These are phyloP conservation scores for Podargus strigoides DNA, from an alignment of 2,797 vertebrate species.

Conservation along the genomic window DNA sequence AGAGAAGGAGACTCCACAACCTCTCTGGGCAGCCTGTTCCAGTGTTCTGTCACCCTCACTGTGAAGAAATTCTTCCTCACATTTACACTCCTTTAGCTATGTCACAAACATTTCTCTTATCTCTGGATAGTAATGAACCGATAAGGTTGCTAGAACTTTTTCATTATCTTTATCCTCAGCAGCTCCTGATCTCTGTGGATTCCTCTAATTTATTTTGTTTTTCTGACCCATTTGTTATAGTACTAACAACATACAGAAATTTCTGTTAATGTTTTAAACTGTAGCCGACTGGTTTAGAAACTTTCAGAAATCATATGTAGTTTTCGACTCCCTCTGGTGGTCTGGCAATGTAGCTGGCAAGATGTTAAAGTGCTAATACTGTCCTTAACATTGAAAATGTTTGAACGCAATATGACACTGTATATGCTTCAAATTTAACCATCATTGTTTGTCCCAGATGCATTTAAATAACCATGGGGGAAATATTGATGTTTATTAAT, in stretches of 20 bases:
- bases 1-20: too few relatives aligned
- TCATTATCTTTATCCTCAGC: neutral
- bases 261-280: neutral
- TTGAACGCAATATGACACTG: neutral
- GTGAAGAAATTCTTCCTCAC: too few relatives aligned
- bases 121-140: neutral
- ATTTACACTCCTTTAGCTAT: too few relatives aligned
- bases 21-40: too few relatives aligned
- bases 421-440: neutral
- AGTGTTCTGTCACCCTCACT: too few relatives aligned
- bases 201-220: neutral
- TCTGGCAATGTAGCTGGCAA: neutral
- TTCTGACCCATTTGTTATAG: neutral
- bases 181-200: neutral
- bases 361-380: neutral
- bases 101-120: neutral
- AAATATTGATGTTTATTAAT: neutral
- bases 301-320: neutral
- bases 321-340: conserved; percentile 55
- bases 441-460: neutral
- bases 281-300: neutral
- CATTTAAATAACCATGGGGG: neutral
- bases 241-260: neutral
- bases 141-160: neutral
- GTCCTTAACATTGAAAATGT: neutral